A percentile compares a stretch with the other conserved stretches of the same genome.
Conservation (phyloP, 2,113 vertebrate species). For the Ceyx margarethae region DNA sequence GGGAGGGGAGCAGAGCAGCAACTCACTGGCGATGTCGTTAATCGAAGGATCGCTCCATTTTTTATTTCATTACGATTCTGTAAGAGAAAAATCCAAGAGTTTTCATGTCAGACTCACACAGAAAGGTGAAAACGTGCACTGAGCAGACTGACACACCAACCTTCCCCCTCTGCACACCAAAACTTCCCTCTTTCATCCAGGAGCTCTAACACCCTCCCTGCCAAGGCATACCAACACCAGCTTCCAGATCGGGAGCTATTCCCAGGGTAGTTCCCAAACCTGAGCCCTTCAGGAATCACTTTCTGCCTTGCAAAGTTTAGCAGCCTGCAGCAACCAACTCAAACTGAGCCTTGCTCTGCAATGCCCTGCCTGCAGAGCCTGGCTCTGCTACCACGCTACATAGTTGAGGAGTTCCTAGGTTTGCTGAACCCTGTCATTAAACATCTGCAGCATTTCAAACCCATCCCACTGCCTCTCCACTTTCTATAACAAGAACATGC, state of each 20-base stretch:
- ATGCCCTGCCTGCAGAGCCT: not conserved
- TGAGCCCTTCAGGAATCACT: not conserved
- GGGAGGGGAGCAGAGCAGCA: not conserved
- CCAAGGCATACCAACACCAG: not conserved
- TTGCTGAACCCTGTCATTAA: constrained; percentile 65
- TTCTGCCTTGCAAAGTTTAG: constrained; percentile 6
- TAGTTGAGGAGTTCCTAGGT: not conserved
- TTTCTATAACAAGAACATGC: constrained; percentile 54
- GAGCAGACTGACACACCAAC: not conserved
- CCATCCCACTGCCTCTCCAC: constrained; percentile 5
- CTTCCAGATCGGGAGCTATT: not conserved
- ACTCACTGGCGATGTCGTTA: constrained; percentile 96
- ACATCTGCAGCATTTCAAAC: constrained; percentile 47
- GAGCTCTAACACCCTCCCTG: not conserved
- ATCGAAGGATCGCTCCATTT: constrained; percentile 93
- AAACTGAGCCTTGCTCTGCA: not conserved
- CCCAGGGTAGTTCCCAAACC: not conserved
- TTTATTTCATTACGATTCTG: constrained; percentile 99
- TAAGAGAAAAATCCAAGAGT: constrained; percentile 53
- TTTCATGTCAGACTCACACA: not conserved
- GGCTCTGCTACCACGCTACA: not conserved
- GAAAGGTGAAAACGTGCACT: not conserved
- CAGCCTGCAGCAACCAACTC: not conserved
- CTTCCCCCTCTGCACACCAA: not conserved
- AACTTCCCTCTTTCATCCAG: not conserved